Evolutionary conservation across 2,888 invertebrate genomes (phyloP), one percentile per base, ranked within the genome.

Genomic region (Pelosia muscerda): DNA sequence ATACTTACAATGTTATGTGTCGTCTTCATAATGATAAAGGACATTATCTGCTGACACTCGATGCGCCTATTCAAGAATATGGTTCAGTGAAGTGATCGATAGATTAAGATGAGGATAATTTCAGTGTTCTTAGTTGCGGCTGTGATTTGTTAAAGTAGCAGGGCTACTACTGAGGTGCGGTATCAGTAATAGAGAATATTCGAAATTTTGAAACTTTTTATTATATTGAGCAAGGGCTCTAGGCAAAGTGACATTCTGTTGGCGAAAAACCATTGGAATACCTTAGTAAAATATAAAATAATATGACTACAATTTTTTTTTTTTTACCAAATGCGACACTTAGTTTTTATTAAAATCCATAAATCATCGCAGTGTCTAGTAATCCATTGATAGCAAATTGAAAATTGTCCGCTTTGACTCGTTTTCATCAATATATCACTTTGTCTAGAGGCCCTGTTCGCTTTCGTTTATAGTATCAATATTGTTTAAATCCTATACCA

Each of bases 51-150:
- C 61, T 71, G 62, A 78, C 74, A 77, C 72, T 66, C 57, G 62
- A 11, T 38, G 59, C 58, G 62, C 66, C 22, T 25, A 55, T 34
- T 38, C 13, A 38, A 56, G 53, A 6, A n/a, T n/a, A 1, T n/a
- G 60, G 60, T 59, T 38, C 13, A 22, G 61, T 58, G 61, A 68
- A 73, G 68, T 55, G 34, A 64, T 58, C 42, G 38, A 13, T 63
- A 60, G 31, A 71, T 63, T 64, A 73, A 63, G 2, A 74, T 71
- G 68, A 73, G 72, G 67, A 74, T 71, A 72, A 78, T 81, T 81
- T 78, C 81, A 79, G 83, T 84, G 87, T 87, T 87, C 81, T 84
- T 85, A 85, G 84, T 84, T 83, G 85, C 80, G 91, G 91, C 91
- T 91, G 91, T 91, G 91, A 91, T 90, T 87, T 79, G 77, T 84